phyloP scores from a whole-genome alignment of 2,888 invertebrate genomes.

The Trachelus tabidus region DNA sequence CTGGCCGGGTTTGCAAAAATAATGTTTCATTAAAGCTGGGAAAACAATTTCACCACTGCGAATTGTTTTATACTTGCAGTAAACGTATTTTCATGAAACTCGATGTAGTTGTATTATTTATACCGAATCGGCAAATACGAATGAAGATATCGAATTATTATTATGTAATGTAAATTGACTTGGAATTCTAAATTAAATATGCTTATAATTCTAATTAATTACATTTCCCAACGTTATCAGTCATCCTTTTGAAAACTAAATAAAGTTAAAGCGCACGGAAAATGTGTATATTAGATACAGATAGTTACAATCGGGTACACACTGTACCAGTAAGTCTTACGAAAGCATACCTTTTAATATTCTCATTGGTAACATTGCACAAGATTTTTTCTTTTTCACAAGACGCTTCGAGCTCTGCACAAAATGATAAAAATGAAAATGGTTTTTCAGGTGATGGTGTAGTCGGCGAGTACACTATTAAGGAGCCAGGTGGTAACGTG shows the following conservation, averaged over 20 bases:
- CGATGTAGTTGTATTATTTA: neutral
- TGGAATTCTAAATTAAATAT: neutral
- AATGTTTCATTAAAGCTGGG: neutral
- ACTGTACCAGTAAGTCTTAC: neutral
- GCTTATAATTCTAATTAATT: neutral
- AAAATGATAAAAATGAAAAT: neutral
- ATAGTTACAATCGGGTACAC: neutral
- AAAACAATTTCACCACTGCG: neutral
- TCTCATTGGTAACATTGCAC: neutral
- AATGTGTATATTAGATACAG: neutral
- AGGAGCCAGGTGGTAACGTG: slow-evolving; percentile 74
- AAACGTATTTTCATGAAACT: neutral
- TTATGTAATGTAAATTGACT: neutral
- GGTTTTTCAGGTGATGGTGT: slow-evolving; percentile 75
- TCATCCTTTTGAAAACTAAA: neutral
- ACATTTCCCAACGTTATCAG: neutral
- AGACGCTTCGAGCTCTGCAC: neutral
- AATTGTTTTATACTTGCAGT: neutral
- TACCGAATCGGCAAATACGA: neutral
- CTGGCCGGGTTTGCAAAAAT: neutral
- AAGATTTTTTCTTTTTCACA: neutral
- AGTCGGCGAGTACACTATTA: slow-evolving; percentile 75
- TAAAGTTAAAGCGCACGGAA: neutral
- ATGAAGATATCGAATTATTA: neutral
- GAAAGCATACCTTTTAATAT: neutral